These are phyloP conservation scores for Achlya flavicornis DNA, from an alignment of 2,888 invertebrate species.

Conservation along the genomic window DNA sequence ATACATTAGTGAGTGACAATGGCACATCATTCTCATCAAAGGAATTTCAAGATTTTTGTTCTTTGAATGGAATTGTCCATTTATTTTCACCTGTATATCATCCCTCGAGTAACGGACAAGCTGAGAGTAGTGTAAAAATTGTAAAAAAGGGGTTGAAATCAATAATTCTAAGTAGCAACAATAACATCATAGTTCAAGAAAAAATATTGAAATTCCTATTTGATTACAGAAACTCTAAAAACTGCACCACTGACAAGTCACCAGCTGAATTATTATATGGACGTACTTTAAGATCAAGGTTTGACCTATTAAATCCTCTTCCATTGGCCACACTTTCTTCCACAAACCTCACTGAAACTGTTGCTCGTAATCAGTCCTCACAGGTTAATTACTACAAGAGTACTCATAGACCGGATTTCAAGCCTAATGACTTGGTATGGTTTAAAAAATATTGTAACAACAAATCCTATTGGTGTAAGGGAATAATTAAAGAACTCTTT, in stretches of 20 bases:
- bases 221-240: slow-evolving; percentile 30
- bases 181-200: no score
- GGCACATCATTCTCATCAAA: slow-evolving; percentile 29
- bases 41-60: slow-evolving; percentile 32
- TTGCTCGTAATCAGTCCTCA: no score
- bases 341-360: no score
- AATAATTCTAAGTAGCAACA: no score
- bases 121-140: slow-evolving; percentile 35
- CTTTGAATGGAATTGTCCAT: slow-evolving; percentile 31
- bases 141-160: slow-evolving; percentile 37
- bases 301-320: no score
- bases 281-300: slow-evolving; percentile 5
- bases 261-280: slow-evolving; percentile 29
- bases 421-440: no score
- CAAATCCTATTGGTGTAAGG: no score
- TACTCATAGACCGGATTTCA: no score
- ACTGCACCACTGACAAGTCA: slow-evolving; percentile 23
- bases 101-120: slow-evolving; percentile 36
- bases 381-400: no score
- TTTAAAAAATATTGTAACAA: no score
- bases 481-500: no score
- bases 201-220: slow-evolving; percentile 24
- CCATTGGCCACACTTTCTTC: no score
- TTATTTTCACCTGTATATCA: slow-evolving; percentile 32
- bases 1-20: slow-evolving; percentile 34